Evolutionary conservation across 2,888 invertebrate species (phyloP).

Genomic region (Taenaris catops): DNA sequence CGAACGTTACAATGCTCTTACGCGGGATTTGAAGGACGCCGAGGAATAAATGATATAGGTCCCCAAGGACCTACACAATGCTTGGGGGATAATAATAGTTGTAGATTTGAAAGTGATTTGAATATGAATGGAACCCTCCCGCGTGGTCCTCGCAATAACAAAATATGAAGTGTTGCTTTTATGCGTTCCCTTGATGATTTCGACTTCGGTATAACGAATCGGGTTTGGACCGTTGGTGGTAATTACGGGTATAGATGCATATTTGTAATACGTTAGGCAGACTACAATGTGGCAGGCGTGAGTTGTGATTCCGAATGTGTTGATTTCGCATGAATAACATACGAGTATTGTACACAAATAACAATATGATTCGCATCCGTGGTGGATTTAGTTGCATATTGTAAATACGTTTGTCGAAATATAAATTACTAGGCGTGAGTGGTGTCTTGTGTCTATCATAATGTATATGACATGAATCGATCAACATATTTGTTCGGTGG

Average conservation of each 20-base stretch:
- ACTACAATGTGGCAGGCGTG: conserved; percentile 20
- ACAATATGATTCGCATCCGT: not conserved
- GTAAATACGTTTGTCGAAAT: conserved; percentile 3
- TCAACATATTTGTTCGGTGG: no score
- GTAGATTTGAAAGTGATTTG: conserved; percentile 78
- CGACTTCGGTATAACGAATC: conserved; percentile 66
- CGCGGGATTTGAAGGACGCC: conserved; percentile 65
- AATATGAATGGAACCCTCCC: conserved; percentile 77
- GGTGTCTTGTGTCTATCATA: no score
- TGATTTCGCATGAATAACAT: conserved; percentile 2
- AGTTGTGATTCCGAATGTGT: conserved; percentile 11
- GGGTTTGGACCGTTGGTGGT: conserved; percentile 48
- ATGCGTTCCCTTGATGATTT: conserved; percentile 62
- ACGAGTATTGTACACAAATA: not conserved
- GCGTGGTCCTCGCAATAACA: conserved; percentile 71
- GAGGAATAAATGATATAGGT: conserved; percentile 71
- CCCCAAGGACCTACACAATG: conserved; percentile 72
- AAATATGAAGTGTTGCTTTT: conserved; percentile 76
- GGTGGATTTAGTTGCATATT: not conserved
- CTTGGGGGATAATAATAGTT: conserved; percentile 73
- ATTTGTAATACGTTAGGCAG: conserved; percentile 24
- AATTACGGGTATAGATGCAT: conserved; percentile 53
- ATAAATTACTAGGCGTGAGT: no score
- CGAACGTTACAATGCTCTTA: conserved; percentile 60
- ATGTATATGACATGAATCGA: not conserved